These are phyloP conservation scores for Perithous albicinctus DNA, from an alignment of 2,888 invertebrate species.

Conservation along the genomic window DNA sequence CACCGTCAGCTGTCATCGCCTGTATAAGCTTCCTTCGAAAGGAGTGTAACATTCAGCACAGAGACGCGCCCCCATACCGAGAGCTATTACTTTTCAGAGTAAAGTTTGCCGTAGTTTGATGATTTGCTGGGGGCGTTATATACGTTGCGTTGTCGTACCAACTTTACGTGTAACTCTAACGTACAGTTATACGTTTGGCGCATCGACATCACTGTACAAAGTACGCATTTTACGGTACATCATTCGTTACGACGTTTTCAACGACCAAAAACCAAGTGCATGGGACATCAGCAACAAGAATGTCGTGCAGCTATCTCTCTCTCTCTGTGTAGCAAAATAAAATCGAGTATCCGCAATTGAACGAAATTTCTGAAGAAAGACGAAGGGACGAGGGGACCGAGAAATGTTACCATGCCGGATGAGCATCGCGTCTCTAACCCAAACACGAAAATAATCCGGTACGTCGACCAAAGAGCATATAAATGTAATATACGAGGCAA, in stretches of 20 bases:
- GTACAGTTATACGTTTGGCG: constrained; percentile 31
- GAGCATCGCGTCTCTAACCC: constrained; percentile 56
- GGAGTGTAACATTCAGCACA: constrained; percentile 7
- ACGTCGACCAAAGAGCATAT: constrained; percentile 64
- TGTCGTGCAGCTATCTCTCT: constrained; percentile 57
- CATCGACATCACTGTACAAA: constrained; percentile 58
- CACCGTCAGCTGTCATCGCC: constrained; percentile 55
- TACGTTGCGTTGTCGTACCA: constrained; percentile 39
- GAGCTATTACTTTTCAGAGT: constrained; percentile 16
- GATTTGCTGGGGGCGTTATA: constrained; percentile 15
- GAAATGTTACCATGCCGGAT: constrained; percentile 63
- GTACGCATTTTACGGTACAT: constrained; percentile 56
- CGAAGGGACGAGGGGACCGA: background rate
- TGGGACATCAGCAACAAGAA: constrained; percentile 48
- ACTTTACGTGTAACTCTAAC: background rate
- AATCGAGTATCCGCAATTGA: constrained; percentile 64
- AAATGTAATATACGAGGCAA: constrained; percentile 72
- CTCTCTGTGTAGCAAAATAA: constrained; percentile 21
- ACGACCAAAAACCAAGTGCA: constrained; percentile 34
- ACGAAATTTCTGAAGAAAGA: constrained; percentile 68
- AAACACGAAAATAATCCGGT: constrained; percentile 66
- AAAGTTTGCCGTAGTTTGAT: constrained; percentile 16
- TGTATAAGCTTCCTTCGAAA: background rate
- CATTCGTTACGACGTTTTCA: constrained; percentile 63
- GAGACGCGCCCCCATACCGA: constrained; percentile 17